phyloP scores from a whole-genome alignment of 2,113 vertebrate species.

The Nematolebias whitei region DNA sequence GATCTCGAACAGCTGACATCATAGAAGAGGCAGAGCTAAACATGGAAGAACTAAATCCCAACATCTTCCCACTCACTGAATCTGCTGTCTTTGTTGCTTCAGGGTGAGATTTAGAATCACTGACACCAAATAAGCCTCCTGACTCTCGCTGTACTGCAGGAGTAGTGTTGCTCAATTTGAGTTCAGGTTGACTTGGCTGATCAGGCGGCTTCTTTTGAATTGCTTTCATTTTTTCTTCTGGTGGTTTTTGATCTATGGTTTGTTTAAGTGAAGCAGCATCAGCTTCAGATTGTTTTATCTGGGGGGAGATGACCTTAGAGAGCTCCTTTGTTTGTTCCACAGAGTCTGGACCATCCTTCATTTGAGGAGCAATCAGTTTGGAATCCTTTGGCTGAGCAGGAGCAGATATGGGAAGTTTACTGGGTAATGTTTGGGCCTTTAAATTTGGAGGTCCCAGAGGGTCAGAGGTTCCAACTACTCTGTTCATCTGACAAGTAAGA shows the following conservation, averaged over 20 bases:
- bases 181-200: constrained; percentile 52
- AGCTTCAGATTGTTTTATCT: constrained; percentile 70
- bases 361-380: constrained; percentile 28
- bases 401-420: constrained; percentile 61
- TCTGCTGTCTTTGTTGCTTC: constrained; percentile 83
- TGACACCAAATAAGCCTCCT: constrained; percentile 79
- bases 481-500: constrained; percentile 94
- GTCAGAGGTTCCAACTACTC: constrained; percentile 84
- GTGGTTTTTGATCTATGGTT: constrained; percentile 21
- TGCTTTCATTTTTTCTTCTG: constrained; percentile 28
- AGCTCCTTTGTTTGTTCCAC: constrained; percentile 55
- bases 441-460: constrained; percentile 60
- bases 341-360: constrained; percentile 15
- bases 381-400: constrained; percentile 30
- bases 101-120: constrained; percentile 73
- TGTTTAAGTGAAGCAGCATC: constrained; percentile 25
- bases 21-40: constrained; percentile 78
- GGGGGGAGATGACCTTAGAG: constrained; percentile 32
- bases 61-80: constrained; percentile 86
- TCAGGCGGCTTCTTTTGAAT: constrained; percentile 53
- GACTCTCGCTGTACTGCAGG: constrained; percentile 63
- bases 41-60: constrained; percentile 77
- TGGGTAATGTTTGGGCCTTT: constrained; percentile 67
- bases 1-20: constrained; percentile 74
- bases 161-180: constrained; percentile 77